Evolutionary conservation across 2,113 vertebrate genomes (phyloP).

Genomic region (Podocnemis expansa): DNA sequence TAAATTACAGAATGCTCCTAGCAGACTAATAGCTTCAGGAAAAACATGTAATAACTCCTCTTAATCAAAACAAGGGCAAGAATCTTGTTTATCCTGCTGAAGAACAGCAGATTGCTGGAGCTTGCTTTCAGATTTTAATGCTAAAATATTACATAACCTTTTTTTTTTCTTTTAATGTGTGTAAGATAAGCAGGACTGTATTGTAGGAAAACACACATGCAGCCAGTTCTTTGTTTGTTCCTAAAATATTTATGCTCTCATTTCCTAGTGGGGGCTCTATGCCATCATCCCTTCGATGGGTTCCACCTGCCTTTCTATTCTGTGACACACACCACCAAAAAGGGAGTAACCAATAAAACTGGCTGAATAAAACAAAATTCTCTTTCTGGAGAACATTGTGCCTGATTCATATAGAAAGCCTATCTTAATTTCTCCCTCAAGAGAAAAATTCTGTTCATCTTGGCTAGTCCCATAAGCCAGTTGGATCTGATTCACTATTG

Average conservation of each 20-base stretch:
- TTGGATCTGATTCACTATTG: neutral
- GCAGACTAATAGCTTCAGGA: conserved; percentile 76
- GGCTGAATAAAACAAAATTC: neutral
- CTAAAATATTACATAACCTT: neutral
- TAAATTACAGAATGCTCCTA: conserved; percentile 73
- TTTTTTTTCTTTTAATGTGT: neutral
- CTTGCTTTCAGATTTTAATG: conserved; percentile 45
- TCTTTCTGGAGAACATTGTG: neutral
- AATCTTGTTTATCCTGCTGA: conserved; percentile 72
- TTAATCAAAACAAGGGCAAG: conserved; percentile 79
- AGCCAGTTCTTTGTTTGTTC: neutral
- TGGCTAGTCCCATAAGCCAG: conserved; percentile 10
- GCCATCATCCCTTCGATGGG: rapidly evolving
- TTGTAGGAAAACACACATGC: neutral
- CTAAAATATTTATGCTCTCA: neutral
- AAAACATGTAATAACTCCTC: conserved; percentile 72
- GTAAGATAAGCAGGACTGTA: conserved; percentile 8
- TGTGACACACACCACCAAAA: neutral
- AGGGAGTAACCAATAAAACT: neutral
- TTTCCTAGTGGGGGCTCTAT: neutral
- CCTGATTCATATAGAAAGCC: conserved; percentile 12
- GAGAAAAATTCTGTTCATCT: conserved; percentile 8
- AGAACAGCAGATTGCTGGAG: conserved; percentile 47
- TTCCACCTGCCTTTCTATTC: neutral
- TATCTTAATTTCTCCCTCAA: conserved; percentile 25